phyloP scores from a whole-genome alignment of 2,888 invertebrate species.

The Lomographa bimaculata region DNA sequence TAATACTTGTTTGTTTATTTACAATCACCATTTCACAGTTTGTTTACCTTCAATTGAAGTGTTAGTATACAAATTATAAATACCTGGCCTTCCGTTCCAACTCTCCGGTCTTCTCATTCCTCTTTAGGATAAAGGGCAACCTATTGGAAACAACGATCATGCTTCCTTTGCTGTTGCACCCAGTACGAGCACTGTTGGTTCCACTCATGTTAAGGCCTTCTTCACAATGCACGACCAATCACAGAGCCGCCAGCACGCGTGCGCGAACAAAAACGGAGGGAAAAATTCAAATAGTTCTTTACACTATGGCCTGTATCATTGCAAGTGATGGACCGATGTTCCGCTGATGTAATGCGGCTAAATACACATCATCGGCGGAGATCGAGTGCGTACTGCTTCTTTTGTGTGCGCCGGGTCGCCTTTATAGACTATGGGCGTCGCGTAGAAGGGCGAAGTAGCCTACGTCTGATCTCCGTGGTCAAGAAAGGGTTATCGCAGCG shows the following conservation, averaged over 20 bases:
- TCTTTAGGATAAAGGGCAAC: constrained; percentile 92
- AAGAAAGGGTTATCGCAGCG: constrained; percentile 64
- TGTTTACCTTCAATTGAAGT: too few species aligned
- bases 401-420: constrained; percentile 62
- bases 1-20: too few species aligned
- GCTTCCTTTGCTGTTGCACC: constrained; percentile 86
- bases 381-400: constrained; percentile 72
- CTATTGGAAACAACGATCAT: constrained; percentile 96
- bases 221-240: constrained; percentile 65
- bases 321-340: constrained; percentile 42
- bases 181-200: constrained; percentile 49
- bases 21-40: too few species aligned
- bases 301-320: constrained; percentile 54
- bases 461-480: constrained; percentile 62
- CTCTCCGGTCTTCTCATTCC: constrained; percentile 87
- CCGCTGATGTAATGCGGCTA: constrained; percentile 41
- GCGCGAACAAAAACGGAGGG: constrained; percentile 63
- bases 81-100: constrained; percentile 94
- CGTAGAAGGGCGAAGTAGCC: constrained; percentile 68
- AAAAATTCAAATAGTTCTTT: constrained; percentile 54
- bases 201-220: constrained; percentile 66
- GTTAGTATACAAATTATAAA: constrained; percentile 13
- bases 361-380: constrained; percentile 71
- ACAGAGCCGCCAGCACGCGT: constrained; percentile 63
- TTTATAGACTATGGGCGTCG: constrained; percentile 73